Base-by-base conservation (phyloP, 2,888 invertebrate species). In the Drosophila bunnanda region DNA sequence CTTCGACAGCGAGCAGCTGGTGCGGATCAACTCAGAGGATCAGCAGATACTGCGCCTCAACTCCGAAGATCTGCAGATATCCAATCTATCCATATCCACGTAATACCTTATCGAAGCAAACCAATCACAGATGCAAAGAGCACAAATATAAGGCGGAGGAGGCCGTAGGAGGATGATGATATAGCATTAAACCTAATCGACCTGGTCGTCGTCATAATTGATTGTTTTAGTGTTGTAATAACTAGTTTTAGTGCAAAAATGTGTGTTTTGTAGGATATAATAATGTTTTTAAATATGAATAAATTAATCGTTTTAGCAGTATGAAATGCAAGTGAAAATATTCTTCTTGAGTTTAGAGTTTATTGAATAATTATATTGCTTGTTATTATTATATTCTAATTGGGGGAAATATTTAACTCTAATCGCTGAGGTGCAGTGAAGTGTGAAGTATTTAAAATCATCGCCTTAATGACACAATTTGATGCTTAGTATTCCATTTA, bases 1-100 rank as follows among this genome's bases (percentile, higher is more conserved):
- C 82, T 91, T 93, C 80, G 93, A 93, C 76, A 93, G 92, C 74
- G 93, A 92, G 59, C 93, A 93, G 75, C 79, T 93, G 75, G 91
- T 93, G 58, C 92, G 91, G 68, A 92, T 94, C 41, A 93, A 93
- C 82, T 94, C 94, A 2, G 92, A 93, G 66, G 94, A 94, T 75
- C 92, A 93, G 71, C 93, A 93, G 85, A 89, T 93, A 80, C 81
- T 93, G 72, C 92, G 92, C 72, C 91, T 94, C 41, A 93, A 93
- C 84, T 93, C 94, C 8, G 92, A 93, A 67, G 94, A 94, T 76
- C 92, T 91, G 46, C 85, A 90, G 76, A 82, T 94, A 65, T 93
- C 93, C 57, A 93, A 93, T 44, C 90, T 94, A 34, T 92, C 92
- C 48, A 89, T 92, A 88, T 91, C 92, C 53, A 88, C 91, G 80